phyloP scores from a whole-genome alignment of 2,113 vertebrate species.

The Bubo blakistoni region DNA sequence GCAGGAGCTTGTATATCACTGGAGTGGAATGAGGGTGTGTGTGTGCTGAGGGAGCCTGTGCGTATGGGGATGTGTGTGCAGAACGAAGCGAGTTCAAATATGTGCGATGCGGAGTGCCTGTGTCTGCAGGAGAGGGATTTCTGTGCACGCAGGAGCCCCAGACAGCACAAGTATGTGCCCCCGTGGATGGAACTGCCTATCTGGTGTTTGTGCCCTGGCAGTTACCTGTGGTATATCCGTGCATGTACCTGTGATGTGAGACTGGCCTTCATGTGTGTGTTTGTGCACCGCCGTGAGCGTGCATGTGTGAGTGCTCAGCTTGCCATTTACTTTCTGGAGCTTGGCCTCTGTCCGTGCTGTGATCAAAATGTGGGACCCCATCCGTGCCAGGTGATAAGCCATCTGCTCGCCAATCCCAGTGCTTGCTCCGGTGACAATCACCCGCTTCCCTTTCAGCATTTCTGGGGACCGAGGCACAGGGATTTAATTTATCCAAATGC shows the following conservation, averaged over 20 bases:
- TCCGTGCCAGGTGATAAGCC: conserved; percentile 75
- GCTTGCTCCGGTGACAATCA: conserved; percentile 79
- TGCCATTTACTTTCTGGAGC: conserved; percentile 73
- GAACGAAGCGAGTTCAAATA: background rate
- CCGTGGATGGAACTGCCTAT: fast-evolving
- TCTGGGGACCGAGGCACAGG: conserved; percentile 47
- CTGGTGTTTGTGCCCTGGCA: background rate
- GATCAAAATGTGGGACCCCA: conserved; percentile 75
- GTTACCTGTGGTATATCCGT: fast-evolving
- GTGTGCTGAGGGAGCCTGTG: background rate
- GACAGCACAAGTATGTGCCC: fast-evolving
- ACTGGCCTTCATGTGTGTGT: fast-evolving
- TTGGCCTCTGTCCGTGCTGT: conserved; percentile 71
- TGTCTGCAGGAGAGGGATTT: background rate
- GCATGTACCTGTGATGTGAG: fast-evolving
- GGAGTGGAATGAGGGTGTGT: conserved; percentile 3
- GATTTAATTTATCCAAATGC: background rate
- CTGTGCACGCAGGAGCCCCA: background rate
- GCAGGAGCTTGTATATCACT: background rate
- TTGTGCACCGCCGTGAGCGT: fast-evolving
- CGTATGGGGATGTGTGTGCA: background rate
- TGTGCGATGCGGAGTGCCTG: fast-evolving
- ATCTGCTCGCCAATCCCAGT: conserved; percentile 77
- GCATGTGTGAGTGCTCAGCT: background rate
- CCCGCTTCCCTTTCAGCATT: conserved; percentile 77